Base-by-base conservation (phyloP, 1,140 invertebrate species). In the Mycetomoellerius zeteki region DNA sequence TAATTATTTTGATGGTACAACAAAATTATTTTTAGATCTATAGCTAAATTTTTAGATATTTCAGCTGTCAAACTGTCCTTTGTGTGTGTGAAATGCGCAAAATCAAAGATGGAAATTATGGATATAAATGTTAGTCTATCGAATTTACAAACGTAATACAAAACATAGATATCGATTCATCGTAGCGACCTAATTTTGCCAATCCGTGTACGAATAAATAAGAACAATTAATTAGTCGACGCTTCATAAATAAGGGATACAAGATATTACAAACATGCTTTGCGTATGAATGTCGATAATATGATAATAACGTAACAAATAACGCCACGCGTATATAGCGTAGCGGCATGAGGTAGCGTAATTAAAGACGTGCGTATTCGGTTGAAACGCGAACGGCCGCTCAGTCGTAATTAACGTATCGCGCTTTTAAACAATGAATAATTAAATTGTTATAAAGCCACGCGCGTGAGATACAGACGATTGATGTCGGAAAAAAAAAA, bases 391-490 rank as follows among this genome's bases (percentile, higher is more conserved):
- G 43, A n/a, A 27, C 62, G 77, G 37, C 43, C 60, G 14, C 14
- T 37, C 62, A n/a, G 30, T 27, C 62, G 62, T 64, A 62, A 80
- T 80, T 67, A 80, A 56, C 33, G 62, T 37, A 69, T 67, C 27
- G 30, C 47, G 62, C n/a, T 37, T 54, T 67, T 27, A 12, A 69
- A 80, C 62, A 80, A n/a, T 21, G 77, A 37, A 30, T 67, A 80
- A 80, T 80, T 88, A 71, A 89, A 89, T 76, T 33, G 72, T 78
- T 88, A 87, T 67, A 33, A 52, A 56, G 62, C 76, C 12, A 10
- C 37, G 8, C 37, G 60, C 30, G 56, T 43, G 19, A 62, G 71
- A 58, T 24, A 67, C 16, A 43, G n/a, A 33, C 54, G 54, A 82
- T 62, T 54, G 52, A 60, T 37, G 47, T 30, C 21, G 58, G 33